Conservation (phyloP, 2,888 invertebrate species). For the Smittia aterrima region DNA sequence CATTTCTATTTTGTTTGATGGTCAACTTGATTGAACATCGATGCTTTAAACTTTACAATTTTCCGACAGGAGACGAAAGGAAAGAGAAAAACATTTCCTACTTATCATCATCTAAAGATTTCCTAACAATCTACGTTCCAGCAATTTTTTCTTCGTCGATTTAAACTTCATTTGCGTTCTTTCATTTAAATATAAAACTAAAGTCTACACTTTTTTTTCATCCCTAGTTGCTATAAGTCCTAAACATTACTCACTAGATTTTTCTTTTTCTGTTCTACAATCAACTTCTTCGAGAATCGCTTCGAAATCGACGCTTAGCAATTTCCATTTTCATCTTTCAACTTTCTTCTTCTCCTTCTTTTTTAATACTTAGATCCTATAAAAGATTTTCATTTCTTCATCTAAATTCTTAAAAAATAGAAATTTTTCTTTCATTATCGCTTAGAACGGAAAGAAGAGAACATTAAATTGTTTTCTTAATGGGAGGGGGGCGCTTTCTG, state of each 20-base stretch:
- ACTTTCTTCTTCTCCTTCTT: slow-evolving; percentile 1
- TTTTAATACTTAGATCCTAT: slow-evolving; percentile 38
- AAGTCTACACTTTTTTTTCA: slow-evolving; percentile 34
- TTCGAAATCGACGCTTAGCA: slow-evolving; percentile 1
- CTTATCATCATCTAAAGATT: slow-evolving; percentile 1
- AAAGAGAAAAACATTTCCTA: slow-evolving; percentile 14
- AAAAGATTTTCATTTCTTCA: slow-evolving; percentile 21
- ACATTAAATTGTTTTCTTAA: not conserved
- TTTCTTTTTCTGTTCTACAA: slow-evolving; percentile 11
- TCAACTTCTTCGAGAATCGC: not conserved
- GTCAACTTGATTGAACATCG: too few species aligned
- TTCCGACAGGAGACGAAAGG: not conserved
- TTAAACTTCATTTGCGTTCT: not conserved
- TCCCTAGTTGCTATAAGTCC: slow-evolving; percentile 38
- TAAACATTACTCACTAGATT: slow-evolving; percentile 41
- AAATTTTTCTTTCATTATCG: slow-evolving; percentile 7
- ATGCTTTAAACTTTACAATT: too few species aligned
- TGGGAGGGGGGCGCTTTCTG: not conserved
- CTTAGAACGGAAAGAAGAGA: not conserved
- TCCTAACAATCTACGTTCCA: not conserved
- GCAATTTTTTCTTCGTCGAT: not conserved
- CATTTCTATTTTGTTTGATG: not conserved
- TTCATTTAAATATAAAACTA: slow-evolving; percentile 41
- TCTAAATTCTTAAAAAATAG: slow-evolving; percentile 24
- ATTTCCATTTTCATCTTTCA: not conserved